A percentile compares a stretch with the other conserved stretches of the same genome.
phyloP scores from a whole-genome alignment of 2,113 vertebrate genomes.

The Crotalus horridus region DNA sequence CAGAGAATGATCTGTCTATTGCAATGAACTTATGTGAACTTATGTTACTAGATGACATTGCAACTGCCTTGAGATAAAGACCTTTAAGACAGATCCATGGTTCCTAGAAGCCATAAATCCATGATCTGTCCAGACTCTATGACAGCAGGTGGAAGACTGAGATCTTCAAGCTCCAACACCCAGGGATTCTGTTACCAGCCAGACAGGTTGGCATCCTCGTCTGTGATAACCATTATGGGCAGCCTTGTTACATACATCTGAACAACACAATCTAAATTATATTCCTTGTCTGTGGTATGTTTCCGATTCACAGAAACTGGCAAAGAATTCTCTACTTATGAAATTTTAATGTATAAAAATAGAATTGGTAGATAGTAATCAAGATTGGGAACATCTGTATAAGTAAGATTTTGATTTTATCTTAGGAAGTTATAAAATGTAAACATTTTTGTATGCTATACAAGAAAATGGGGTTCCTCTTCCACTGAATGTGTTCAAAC shows the following conservation, averaged over 20 bases:
- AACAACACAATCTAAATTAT: background rate
- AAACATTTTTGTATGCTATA: background rate
- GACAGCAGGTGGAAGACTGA: background rate
- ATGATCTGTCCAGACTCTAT: background rate
- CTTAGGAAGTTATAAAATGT: background rate
- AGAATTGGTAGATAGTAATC: background rate
- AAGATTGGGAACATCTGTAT: background rate
- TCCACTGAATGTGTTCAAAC: background rate
- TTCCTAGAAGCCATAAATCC: background rate
- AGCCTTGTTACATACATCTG: background rate
- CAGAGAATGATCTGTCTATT: background rate
- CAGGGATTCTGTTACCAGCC: background rate
- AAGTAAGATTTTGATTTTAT: background rate
- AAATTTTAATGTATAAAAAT: background rate
- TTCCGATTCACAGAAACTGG: background rate
- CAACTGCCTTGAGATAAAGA: background rate
- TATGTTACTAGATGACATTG: background rate
- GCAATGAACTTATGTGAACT: background rate
- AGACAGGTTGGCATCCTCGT: background rate
- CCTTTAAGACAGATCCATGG: background rate
- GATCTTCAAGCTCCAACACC: background rate
- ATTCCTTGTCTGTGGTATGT: background rate
- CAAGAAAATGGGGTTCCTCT: background rate
- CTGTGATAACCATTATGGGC: background rate
- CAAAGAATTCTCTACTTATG: background rate